A percentile compares a stretch with the other conserved stretches of the same genome.
Conservation (phyloP, 2,888 invertebrate species). For the Rotaria socialis region DNA sequence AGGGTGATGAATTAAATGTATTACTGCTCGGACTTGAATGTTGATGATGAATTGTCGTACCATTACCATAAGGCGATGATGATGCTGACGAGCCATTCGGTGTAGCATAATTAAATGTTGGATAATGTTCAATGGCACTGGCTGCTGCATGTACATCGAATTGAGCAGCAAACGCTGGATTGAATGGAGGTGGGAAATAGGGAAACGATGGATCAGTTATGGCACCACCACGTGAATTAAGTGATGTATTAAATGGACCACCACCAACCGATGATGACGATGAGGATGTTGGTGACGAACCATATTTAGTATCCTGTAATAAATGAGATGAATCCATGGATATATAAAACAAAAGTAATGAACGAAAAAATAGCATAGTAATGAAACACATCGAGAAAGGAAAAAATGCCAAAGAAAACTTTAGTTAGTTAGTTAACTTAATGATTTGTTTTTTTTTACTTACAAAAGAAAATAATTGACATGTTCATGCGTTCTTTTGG, state of each 20-base stretch:
- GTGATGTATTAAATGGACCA: neutral
- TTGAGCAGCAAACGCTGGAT: slow-evolving; percentile 34
- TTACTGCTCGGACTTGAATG: slow-evolving; percentile 3
- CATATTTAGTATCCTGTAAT: slow-evolving; percentile 32
- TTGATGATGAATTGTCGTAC: neutral
- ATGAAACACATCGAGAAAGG: neutral
- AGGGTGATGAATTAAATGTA: neutral
- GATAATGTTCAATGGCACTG: slow-evolving; percentile 15
- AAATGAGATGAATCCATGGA: neutral
- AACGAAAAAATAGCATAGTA: neutral
- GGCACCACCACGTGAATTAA: neutral
- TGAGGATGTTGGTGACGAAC: slow-evolving; percentile 36
- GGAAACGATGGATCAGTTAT: slow-evolving; percentile 16
- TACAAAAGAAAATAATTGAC: slow-evolving; percentile 6
- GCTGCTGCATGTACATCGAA: slow-evolving; percentile 14
- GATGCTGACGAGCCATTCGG: neutral
- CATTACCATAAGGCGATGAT: neutral
- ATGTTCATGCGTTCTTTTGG: neutral
- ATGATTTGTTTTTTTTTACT: neutral
- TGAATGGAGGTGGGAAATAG: slow-evolving; percentile 23
- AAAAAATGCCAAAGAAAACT: neutral
- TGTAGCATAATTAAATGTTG: neutral
- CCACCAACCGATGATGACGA: slow-evolving; percentile 1
- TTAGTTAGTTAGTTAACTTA: neutral
- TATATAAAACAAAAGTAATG: neutral